Evolutionary conservation across 1,140 invertebrate genomes (phyloP).

Genomic region (Mycetomoellerius zeteki): DNA sequence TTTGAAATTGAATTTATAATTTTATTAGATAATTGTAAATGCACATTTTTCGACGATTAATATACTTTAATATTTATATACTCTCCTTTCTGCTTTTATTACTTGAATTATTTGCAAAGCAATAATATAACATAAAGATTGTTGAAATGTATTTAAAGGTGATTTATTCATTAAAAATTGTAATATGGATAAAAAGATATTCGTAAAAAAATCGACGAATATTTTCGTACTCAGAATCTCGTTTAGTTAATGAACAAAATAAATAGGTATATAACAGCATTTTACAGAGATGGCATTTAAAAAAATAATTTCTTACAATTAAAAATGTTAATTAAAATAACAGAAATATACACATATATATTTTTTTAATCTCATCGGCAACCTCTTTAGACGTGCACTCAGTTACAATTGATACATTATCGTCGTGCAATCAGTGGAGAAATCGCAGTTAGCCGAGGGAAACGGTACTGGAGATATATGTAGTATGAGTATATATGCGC

Average conservation of each 20-base stretch:
- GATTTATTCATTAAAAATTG: too few species aligned
- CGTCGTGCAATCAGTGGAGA: conserved; percentile 18
- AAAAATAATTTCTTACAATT: neutral
- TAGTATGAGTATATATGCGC: neutral
- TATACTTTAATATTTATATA: neutral
- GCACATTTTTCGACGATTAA: neutral
- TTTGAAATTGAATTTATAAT: neutral
- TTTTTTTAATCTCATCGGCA: neutral
- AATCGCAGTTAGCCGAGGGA: conserved; percentile 25
- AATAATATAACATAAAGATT: too few species aligned
- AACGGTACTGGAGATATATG: neutral
- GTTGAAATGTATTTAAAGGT: too few species aligned
- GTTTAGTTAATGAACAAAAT: too few species aligned
- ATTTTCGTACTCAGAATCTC: too few species aligned
- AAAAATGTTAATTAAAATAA: neutral
- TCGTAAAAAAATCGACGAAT: too few species aligned
- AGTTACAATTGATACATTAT: conserved; percentile 55
- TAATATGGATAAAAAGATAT: too few species aligned
- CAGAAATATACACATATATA: neutral
- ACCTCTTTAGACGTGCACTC: neutral
- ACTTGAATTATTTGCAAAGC: neutral
- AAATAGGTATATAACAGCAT: too few species aligned
- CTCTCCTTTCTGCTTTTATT: neutral
- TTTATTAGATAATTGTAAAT: neutral
- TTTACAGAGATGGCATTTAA: neutral